Conservation (phyloP, 2,888 invertebrate species). For the Tipula confusa region DNA sequence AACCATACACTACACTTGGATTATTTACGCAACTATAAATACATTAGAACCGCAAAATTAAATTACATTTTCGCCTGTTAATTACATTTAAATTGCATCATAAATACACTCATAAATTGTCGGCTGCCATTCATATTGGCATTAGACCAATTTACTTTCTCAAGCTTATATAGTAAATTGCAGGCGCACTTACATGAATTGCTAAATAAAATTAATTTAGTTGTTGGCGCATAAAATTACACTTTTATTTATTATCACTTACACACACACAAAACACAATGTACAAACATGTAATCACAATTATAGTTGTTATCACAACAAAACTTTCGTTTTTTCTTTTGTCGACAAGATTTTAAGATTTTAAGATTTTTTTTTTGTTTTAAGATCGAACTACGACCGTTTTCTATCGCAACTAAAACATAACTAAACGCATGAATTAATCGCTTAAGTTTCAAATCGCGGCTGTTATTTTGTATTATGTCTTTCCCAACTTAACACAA, state of each 20-base stretch:
- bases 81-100: neutral
- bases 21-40: neutral
- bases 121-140: neutral
- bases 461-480: conserved; percentile 16
- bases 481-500: conserved; percentile 1
- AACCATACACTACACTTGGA: neutral
- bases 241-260: conserved; percentile 8
- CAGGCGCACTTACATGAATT: neutral
- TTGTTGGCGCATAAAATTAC: neutral
- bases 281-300: neutral
- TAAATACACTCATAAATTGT: no score
- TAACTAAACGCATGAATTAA: conserved; percentile 12
- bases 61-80: neutral
- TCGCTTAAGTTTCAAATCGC: neutral
- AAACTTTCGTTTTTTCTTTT: neutral
- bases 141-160: neutral
- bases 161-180: neutral
- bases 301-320: neutral
- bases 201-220: neutral
- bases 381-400: neutral
- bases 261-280: neutral
- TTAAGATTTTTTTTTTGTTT: neutral
- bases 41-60: neutral
- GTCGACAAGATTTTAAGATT: neutral
- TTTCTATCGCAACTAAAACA: neutral